These are phyloP conservation scores for Gryllus bimaculatus DNA, from an alignment of 1,140 invertebrate species.

Conservation along the genomic window DNA sequence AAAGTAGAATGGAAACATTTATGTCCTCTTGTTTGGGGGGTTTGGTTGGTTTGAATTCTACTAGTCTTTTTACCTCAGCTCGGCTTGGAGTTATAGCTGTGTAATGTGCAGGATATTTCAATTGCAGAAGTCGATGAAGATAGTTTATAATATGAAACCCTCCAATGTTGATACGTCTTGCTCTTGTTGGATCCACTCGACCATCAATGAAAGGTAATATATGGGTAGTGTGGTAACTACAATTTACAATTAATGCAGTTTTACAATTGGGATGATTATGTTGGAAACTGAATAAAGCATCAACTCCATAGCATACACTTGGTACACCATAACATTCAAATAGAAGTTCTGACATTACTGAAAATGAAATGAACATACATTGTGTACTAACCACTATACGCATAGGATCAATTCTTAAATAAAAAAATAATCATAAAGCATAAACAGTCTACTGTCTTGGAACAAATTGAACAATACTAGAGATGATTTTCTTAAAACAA, in stretches of 20 bases:
- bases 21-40: no score
- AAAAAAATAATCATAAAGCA: neutral
- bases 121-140: slow-evolving; percentile 80
- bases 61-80: slow-evolving; percentile 51
- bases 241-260: slow-evolving; percentile 66
- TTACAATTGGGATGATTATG: slow-evolving; percentile 24
- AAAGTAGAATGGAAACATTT: no score
- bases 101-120: slow-evolving; percentile 88
- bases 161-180: slow-evolving; percentile 75
- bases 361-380: slow-evolving; percentile 26
- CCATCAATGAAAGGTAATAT: slow-evolving; percentile 72
- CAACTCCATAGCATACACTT: slow-evolving; percentile 75
- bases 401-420: neutral
- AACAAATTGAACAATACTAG: no score
- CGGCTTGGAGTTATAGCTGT: slow-evolving; percentile 76
- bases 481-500: neutral
- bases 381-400: no score
- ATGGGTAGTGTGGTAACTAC: slow-evolving; percentile 82
- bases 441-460: neutral
- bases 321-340: slow-evolving; percentile 91
- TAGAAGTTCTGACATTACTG: slow-evolving; percentile 88
- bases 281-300: slow-evolving; percentile 72
- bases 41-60: no score
- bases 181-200: slow-evolving; percentile 53
- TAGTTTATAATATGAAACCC: slow-evolving; percentile 78